Evolutionary conservation across 92 coral and sea anemone species (phyloP).

Genomic region (Siderastrea siderea): DNA sequence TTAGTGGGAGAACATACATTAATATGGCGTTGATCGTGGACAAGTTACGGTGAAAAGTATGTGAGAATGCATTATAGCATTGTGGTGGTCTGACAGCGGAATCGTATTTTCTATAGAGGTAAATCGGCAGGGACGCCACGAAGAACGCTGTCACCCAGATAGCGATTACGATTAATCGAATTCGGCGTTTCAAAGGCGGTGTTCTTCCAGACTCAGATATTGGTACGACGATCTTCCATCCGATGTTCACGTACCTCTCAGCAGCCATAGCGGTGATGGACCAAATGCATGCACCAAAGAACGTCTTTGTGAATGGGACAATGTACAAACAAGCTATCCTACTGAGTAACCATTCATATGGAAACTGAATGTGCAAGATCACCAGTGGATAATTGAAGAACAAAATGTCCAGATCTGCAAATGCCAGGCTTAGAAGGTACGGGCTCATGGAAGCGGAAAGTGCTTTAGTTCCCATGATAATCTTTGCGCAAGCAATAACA

Average conservation of each 20-base stretch:
- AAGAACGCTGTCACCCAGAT: slow-evolving; percentile 36
- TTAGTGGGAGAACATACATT: slow-evolving; percentile 59
- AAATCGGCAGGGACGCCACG: not conserved
- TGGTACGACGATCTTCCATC: slow-evolving; percentile 8
- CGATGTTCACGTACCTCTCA: slow-evolving; percentile 37
- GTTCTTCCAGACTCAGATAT: not conserved
- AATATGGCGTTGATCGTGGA: slow-evolving; percentile 10
- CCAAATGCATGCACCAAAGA: slow-evolving; percentile 38
- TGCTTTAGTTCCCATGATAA: slow-evolving; percentile 19
- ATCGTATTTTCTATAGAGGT: not conserved
- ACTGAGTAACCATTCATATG: not conserved
- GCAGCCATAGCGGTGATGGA: slow-evolving; percentile 45
- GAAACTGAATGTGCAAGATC: not conserved
- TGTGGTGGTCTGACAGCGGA: not conserved
- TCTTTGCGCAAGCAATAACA: not conserved
- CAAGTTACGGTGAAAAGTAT: not conserved
- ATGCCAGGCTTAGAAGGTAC: slow-evolving; percentile 25
- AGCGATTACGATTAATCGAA: slow-evolving; percentile 6
- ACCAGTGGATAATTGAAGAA: not conserved
- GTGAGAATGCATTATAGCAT: not conserved
- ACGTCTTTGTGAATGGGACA: not conserved
- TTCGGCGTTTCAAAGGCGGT: slow-evolving; percentile 11
- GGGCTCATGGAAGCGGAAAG: slow-evolving; percentile 16
- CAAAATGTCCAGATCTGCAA: slow-evolving; percentile 42
- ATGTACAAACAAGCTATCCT: slow-evolving; percentile 20